Base-by-base conservation (phyloP, 2,888 invertebrate genomes). In the Myopa testacea region DNA sequence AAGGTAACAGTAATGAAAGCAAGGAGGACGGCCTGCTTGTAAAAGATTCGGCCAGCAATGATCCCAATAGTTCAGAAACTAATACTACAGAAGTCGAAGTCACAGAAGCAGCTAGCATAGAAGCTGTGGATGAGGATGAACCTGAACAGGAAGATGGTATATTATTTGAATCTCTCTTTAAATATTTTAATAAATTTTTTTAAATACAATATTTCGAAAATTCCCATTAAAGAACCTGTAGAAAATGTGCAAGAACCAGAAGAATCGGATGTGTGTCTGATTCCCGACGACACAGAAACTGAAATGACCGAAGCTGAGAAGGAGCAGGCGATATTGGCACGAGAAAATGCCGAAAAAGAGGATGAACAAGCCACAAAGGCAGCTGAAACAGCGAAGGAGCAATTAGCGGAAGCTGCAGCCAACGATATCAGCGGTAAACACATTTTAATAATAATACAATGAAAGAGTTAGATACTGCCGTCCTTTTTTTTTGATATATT, bases 231-330 rank as follows among this genome's bases (percentile, higher is more conserved):
- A 79, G 91, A 90, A 79, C 85, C 90, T n/a, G 89, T 88, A 0
- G 91, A 91, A 37, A 91, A 91, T 82, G 91, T 88, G 0, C 85
- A 89, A 78, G 87, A 88, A 79, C 87, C 87, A 0, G 93, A 93
- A 16, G 93, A 92, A 69, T 93, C 93, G 82, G 93, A 93, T 84
- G 90, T 93, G 8, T 94, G 93, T 79, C 90, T 94, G 6, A 90
- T 94, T 80, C 94, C 94, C 0, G 94, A 94, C 84, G 93, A 93
- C 0, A 93, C 93, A 78, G 90, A 93, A 79, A 87, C 84, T 0
- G 92, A 93, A 84, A 92, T 93, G 80, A 92, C 93, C 0, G 93
- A 93, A 82, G 93, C 92, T 0, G 93, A 93, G 83, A 93, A 93
- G 84, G 92, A 92, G 73, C 91, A 91, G 78, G 93, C 92, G 0